Percentiles rank a stretch among this genome's conserved stretches.
Conservation (phyloP, 92 coral and sea anemone species). For the Hydrozoanthus gracilis region DNA sequence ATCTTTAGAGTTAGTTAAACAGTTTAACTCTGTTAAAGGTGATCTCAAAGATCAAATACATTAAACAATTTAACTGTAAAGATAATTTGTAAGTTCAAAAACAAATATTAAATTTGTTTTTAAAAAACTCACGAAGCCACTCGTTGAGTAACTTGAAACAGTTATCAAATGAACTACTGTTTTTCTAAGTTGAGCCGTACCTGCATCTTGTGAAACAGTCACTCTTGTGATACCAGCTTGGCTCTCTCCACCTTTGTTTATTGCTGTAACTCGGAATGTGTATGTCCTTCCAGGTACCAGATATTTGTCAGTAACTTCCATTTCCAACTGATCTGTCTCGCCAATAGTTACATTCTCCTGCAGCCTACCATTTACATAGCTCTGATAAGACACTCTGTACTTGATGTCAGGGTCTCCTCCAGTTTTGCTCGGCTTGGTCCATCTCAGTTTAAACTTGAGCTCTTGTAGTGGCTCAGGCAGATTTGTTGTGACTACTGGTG, state of each 20-base stretch:
- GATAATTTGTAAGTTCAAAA: too few relatives aligned
- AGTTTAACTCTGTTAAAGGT: too few relatives aligned
- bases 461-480: background rate
- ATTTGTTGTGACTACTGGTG: background rate
- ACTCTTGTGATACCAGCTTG: background rate
- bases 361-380: conserved; percentile 1
- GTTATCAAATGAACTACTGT: too few relatives aligned
- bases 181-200: background rate
- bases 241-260: conserved; percentile 40
- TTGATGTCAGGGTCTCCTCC: conserved; percentile 27
- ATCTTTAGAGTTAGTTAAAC: too few relatives aligned
- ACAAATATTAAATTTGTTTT: too few relatives aligned
- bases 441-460: conserved; percentile 15
- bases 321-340: conserved; percentile 6
- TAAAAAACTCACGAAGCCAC: too few relatives aligned
- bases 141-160: too few relatives aligned
- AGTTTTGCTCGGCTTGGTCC: conserved; percentile 21
- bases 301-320: background rate
- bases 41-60: too few relatives aligned
- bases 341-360: conserved; percentile 9
- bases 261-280: conserved; percentile 13
- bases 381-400: conserved; percentile 13
- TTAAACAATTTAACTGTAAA: too few relatives aligned
- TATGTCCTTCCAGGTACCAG: conserved; percentile 25
- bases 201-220: conserved; percentile 4